Evolutionary conservation across 1,140 invertebrate species (phyloP).

Genomic region (Ectropis grisescens): DNA sequence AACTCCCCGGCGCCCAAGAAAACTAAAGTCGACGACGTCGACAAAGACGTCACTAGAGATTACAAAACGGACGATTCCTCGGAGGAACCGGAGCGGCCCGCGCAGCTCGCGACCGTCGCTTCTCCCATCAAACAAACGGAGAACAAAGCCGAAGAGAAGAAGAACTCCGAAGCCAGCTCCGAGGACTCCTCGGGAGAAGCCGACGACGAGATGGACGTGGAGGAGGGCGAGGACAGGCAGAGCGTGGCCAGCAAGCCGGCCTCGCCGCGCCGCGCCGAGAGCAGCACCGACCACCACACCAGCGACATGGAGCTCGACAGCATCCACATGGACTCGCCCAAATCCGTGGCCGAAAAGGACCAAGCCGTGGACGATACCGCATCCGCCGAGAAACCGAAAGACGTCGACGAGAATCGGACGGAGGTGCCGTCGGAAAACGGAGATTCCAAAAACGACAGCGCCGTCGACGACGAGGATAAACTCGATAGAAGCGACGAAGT

Average conservation of each 20-base stretch:
- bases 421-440: slow-evolving; percentile 16
- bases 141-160: slow-evolving; percentile 60
- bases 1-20: slow-evolving; percentile 39
- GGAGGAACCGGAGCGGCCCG: slow-evolving; percentile 21
- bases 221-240: slow-evolving; percentile 62
- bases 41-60: slow-evolving; percentile 13
- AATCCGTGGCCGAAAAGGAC: slow-evolving; percentile 56
- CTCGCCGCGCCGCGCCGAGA: slow-evolving; percentile 38
- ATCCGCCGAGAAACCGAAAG: slow-evolving; percentile 25
- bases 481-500: slow-evolving; percentile 34
- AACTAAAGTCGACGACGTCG: slow-evolving; percentile 27
- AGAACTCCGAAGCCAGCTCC: slow-evolving; percentile 65
- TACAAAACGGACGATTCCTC: slow-evolving; percentile 36
- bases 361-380: slow-evolving; percentile 47
- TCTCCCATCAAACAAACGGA: slow-evolving; percentile 19
- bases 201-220: slow-evolving; percentile 75
- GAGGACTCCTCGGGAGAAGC: slow-evolving; percentile 75
- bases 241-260: slow-evolving; percentile 41
- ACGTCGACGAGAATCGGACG: slow-evolving; percentile 17
- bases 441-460: slow-evolving; percentile 10
- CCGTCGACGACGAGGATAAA: slow-evolving; percentile 17
- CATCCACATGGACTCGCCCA: slow-evolving; percentile 60
- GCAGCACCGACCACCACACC: slow-evolving; percentile 53
- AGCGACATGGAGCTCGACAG: slow-evolving; percentile 66
- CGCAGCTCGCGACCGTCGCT: slow-evolving; percentile 12